These are phyloP conservation scores for Lagothrix lagotricha DNA, from an alignment of 2,797 vertebrate species.

Conservation along the genomic window DNA sequence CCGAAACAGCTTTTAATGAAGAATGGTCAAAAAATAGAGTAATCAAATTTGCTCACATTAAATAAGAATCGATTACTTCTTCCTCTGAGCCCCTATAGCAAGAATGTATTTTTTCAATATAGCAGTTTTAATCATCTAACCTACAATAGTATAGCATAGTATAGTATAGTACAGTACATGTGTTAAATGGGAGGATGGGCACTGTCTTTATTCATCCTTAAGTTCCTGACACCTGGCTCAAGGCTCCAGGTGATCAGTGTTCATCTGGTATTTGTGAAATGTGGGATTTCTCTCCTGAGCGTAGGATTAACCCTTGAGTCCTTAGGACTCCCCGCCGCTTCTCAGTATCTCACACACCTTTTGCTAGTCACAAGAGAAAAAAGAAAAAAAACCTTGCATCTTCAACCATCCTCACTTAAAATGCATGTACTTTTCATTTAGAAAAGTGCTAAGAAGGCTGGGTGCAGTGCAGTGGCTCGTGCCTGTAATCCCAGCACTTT, in stretches of 20 bases:
- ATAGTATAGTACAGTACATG: neutral
- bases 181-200: neutral
- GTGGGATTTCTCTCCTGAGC: neutral
- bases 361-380: neutral
- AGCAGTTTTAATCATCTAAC: neutral
- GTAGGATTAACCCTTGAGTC: neutral
- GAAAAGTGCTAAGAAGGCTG: neutral
- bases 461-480: neutral
- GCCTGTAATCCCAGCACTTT: neutral
- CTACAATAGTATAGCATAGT: neutral
- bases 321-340: neutral
- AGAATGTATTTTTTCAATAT: neutral
- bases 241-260: neutral
- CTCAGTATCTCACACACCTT: neutral
- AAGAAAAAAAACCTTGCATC: neutral
- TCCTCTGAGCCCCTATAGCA: neutral
- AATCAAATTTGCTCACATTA: neutral
- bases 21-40: neutral
- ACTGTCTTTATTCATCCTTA: neutral
- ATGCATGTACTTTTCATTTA: neutral
- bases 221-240: neutral
- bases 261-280: neutral
- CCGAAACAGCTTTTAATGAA: neutral
- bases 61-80: neutral
- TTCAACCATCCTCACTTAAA: conserved; percentile 3